Percentiles rank a stretch among this genome's conserved stretches.
Evolutionary conservation across 2,888 invertebrate species (phyloP).

Genomic region (Schizaphis graminum): DNA sequence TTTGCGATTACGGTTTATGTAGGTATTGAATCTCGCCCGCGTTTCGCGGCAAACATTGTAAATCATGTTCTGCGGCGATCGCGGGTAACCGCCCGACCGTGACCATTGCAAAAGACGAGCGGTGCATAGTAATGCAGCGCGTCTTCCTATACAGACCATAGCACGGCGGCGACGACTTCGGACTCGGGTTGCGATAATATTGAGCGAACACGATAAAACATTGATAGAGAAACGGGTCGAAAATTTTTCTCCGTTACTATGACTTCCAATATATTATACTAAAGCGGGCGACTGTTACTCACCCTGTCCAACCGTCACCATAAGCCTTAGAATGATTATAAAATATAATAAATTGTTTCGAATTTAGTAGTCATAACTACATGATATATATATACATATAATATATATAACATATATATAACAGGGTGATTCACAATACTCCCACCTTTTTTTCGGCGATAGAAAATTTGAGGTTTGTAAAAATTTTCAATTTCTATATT

Average conservation of each 20-base stretch:
- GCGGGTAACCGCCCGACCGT: constrained; percentile 42
- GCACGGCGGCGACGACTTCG: background rate
- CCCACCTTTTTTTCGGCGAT: too few relatives aligned
- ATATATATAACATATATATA: too few relatives aligned
- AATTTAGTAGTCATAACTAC: too few relatives aligned
- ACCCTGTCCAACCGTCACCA: too few relatives aligned
- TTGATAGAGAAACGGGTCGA: background rate
- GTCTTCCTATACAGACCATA: background rate
- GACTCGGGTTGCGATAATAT: background rate
- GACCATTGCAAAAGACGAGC: constrained; percentile 43
- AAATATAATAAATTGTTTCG: too few relatives aligned
- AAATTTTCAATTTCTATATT: too few relatives aligned
- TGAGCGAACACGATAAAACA: background rate
- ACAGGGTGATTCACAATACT: too few relatives aligned
- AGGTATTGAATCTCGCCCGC: constrained; percentile 35
- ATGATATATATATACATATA: too few relatives aligned
- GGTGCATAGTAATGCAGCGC: background rate
- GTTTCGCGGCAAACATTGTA: constrained; percentile 5
- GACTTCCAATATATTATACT: too few relatives aligned
- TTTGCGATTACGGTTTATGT: constrained; percentile 41
- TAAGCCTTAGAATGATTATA: too few relatives aligned
- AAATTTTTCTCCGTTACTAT: background rate
- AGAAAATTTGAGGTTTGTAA: too few relatives aligned
- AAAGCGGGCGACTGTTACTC: too few relatives aligned
- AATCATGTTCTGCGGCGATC: constrained; percentile 21